These are phyloP conservation scores for Drosophila pseudoobscura DNA, from an alignment of 1,140 invertebrate species.

Conservation along the genomic window DNA sequence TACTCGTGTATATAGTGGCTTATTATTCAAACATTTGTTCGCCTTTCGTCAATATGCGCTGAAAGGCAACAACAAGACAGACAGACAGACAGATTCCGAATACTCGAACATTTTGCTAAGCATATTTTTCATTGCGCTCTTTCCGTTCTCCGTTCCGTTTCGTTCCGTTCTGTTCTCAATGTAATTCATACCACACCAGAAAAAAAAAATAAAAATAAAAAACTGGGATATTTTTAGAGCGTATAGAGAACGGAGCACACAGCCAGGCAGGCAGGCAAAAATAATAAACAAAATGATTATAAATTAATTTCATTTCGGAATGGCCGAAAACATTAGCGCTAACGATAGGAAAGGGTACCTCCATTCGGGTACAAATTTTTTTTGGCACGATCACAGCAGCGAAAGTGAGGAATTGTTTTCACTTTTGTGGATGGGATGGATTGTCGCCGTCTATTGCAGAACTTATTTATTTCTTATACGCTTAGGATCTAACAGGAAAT, in stretches of 20 bases:
- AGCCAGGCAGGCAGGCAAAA: slow-evolving; percentile 37
- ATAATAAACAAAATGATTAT: slow-evolving; percentile 78
- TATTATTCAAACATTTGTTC: slow-evolving; percentile 77
- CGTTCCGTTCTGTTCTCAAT: slow-evolving; percentile 59
- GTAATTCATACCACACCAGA: slow-evolving; percentile 70
- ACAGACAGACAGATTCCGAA: too few species aligned
- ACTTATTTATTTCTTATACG: slow-evolving; percentile 55
- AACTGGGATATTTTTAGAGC: slow-evolving; percentile 70
- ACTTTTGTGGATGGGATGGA: slow-evolving; percentile 28
- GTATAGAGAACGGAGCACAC: slow-evolving; percentile 33
- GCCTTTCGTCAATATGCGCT: slow-evolving; percentile 66
- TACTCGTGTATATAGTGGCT: slow-evolving; percentile 38
- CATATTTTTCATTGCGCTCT: slow-evolving; percentile 60
- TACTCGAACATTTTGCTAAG: slow-evolving; percentile 32
- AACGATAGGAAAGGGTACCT: slow-evolving; percentile 35
- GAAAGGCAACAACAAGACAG: slow-evolving; percentile 51
- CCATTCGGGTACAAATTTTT: slow-evolving; percentile 8
- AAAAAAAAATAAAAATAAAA: neutral
- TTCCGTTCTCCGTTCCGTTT: slow-evolving; percentile 46
- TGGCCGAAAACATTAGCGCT: slow-evolving; percentile 40
- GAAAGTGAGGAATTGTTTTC: slow-evolving; percentile 68
- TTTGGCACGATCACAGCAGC: slow-evolving; percentile 53
- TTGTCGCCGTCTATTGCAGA: slow-evolving; percentile 15
- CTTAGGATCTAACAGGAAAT: slow-evolving; percentile 48
- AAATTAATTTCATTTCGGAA: slow-evolving; percentile 70